Evolutionary conservation across 1,140 invertebrate genomes (phyloP).

Genomic region (Heliconius eleuchia): DNA sequence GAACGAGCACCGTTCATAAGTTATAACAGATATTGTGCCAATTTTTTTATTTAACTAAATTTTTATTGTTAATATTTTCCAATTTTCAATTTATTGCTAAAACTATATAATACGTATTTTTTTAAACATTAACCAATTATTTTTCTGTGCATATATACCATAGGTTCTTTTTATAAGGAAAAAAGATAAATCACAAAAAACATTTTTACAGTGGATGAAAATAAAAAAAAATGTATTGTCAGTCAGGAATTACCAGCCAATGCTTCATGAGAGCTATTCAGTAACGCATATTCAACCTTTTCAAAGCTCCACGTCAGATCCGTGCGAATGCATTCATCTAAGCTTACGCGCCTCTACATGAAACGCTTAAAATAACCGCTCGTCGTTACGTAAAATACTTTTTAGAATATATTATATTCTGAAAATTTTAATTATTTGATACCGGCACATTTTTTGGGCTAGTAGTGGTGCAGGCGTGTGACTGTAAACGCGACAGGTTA

Average conservation of each 20-base stretch:
- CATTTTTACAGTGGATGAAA: background rate
- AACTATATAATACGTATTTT: no score
- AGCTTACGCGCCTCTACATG: conserved; percentile 24
- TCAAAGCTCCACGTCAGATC: conserved; percentile 25
- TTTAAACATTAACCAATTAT: no score
- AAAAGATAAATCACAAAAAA: background rate
- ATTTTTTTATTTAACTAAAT: background rate
- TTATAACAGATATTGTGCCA: background rate
- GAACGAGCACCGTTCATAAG: background rate
- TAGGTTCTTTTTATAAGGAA: no score
- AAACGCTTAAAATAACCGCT: background rate
- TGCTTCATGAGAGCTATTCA: conserved; percentile 27
- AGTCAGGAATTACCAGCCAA: background rate
- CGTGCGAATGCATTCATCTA: conserved; percentile 34
- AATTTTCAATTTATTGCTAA: background rate
- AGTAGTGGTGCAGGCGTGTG: no score
- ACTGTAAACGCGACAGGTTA: no score
- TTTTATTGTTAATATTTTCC: background rate
- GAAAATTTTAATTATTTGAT: background rate
- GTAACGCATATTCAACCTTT: conserved; percentile 18
- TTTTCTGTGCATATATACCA: no score
- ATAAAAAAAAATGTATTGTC: background rate
- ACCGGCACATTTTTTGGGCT: background rate
- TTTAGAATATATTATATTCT: background rate
- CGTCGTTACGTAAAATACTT: background rate